Percentiles rank a stretch among this genome's conserved stretches.
These are phyloP conservation scores for Aix galericulata DNA, from an alignment of 2,113 vertebrate genomes.

Conservation along the genomic window DNA sequence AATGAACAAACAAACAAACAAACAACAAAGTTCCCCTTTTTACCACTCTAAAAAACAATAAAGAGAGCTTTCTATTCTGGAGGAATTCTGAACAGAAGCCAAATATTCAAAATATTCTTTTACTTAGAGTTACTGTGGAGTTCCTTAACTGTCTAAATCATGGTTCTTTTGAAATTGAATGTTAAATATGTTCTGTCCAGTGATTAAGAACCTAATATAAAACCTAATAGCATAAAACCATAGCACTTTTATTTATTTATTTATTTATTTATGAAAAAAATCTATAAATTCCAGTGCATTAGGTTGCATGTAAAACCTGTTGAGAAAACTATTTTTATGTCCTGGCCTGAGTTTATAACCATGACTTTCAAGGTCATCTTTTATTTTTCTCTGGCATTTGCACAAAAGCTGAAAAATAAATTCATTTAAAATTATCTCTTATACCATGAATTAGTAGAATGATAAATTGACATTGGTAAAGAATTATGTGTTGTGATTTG, in stretches of 20 bases:
- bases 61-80: background rate
- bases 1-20: background rate
- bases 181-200: background rate
- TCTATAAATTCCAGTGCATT: background rate
- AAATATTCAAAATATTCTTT: background rate
- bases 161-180: background rate
- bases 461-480: conserved; percentile 36
- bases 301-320: background rate
- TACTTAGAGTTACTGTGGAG: background rate
- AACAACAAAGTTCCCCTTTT: background rate
- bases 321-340: background rate
- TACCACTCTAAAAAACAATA: background rate
- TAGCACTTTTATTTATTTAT: too few relatives aligned
- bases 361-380: conserved; percentile 38
- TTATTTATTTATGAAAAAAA: background rate
- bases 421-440: conserved; percentile 33
- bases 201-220: background rate
- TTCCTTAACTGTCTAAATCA: background rate
- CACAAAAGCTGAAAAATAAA: conserved; percentile 40
- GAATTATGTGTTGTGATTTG: conserved; percentile 18
- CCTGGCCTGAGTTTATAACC: background rate
- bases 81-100: background rate
- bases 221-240: background rate
- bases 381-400: conserved; percentile 32
- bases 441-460: conserved; percentile 14